phyloP scores from a whole-genome alignment of 2,888 invertebrate species.

The Nasonia oneida region DNA sequence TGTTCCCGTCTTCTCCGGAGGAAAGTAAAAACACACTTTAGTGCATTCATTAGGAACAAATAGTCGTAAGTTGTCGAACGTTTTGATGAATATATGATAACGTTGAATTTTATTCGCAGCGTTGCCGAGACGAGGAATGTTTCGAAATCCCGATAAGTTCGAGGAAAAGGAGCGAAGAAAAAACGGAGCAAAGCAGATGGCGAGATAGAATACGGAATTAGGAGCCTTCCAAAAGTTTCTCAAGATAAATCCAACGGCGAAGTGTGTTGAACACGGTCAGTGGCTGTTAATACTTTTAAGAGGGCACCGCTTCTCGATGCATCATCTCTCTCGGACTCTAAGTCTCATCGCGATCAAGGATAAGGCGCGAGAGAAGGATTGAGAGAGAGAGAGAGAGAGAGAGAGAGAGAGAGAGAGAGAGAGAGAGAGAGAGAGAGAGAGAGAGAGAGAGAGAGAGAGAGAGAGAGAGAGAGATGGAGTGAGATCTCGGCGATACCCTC shows the following conservation, averaged over 20 bases:
- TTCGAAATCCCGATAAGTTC: constrained; percentile 40
- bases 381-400: constrained; percentile 59
- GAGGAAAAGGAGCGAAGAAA: constrained; percentile 5
- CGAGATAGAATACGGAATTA: constrained; percentile 54
- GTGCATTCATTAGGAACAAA: neutral
- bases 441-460: too few species aligned
- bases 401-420: constrained; percentile 12
- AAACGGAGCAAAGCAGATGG: constrained; percentile 24
- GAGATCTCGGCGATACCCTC: constrained; percentile 75
- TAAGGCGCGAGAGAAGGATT: constrained; percentile 59
- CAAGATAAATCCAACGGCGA: constrained; percentile 59
- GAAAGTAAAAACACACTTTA: constrained; percentile 13
- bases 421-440: constrained; percentile 46
- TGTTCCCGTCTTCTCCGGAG: neutral
- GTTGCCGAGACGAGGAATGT: neutral
- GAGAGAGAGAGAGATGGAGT: constrained; percentile 23
- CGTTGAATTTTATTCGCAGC: neutral
- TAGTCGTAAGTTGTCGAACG: neutral
- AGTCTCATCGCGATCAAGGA: constrained; percentile 61
- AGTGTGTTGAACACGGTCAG: constrained; percentile 59
- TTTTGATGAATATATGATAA: neutral
- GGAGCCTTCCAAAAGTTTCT: constrained; percentile 57
- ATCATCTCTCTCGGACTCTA: constrained; percentile 67
- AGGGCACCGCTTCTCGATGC: constrained; percentile 69
- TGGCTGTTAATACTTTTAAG: constrained; percentile 64